Base-by-base conservation (phyloP, 2,888 invertebrate genomes). In the Elysia crispata region DNA sequence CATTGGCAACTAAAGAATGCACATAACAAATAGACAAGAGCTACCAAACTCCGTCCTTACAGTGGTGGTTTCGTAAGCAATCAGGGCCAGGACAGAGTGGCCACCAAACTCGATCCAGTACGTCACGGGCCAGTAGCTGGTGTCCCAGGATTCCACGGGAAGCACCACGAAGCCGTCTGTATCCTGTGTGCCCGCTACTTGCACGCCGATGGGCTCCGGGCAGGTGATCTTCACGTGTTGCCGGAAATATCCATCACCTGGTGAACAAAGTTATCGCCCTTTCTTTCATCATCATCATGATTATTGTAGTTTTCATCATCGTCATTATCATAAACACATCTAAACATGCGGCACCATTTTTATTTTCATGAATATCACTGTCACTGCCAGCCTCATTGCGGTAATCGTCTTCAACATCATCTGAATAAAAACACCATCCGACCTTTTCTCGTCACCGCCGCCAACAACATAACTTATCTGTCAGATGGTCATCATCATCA, bases 141-240 rank as follows among this genome's bases (percentile, higher is more conserved):
- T 25, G 31, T 76, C 80, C 82, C 82, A 82, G 11, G 74, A 33
- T 1, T 57, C 23, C 33, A 80, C 75, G 1, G 82, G 82, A 20
- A 80, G 72, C 6, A 79, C 64, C 49, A 74, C n/a, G 79, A 74
- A 82, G 49, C 79, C 82, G 23, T 82, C 82, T 49, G 73, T 77
- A 20, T n/a, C 18, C 57, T 41, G 15, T 1, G 62, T 77, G 49
- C 57, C 67, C 13, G 50, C 54, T 41, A 82, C 77, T 28, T 62
- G 28, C 57, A 82, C 82, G 1, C 77, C 74, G 50, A 79, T 76
- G 0, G 0, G 15, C 6, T 15, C 23, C 1, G 1, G 5, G 15
- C 49, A 8, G 13, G 49, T 49, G 28, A 82, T 1, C 5, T 13
- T 30, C 3, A 80, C 1, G 13, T 64, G 31, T 54, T 80, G 66